phyloP scores from a whole-genome alignment of 2,797 vertebrate species.

The Myotis daubentonii region DNA sequence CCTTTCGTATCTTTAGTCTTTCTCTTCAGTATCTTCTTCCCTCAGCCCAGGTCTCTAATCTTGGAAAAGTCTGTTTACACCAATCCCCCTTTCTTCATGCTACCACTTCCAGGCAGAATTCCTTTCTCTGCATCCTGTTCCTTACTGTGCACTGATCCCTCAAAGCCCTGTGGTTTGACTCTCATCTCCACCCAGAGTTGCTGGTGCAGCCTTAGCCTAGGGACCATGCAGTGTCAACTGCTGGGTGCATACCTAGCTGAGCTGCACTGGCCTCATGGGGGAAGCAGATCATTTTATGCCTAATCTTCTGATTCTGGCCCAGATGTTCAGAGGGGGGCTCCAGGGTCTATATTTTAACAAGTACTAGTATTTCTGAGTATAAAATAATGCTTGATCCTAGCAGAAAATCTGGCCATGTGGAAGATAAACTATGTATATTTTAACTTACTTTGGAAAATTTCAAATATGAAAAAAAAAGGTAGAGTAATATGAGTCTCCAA shows the following conservation, averaged over 20 bases:
- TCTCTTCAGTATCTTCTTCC: not conserved
- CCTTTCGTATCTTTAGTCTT: not conserved
- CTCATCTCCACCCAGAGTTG: not conserved
- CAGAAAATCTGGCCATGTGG: not conserved
- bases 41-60: not conserved
- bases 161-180: not conserved
- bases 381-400: not conserved
- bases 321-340: not conserved
- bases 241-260: not conserved
- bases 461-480: not conserved
- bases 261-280: not conserved
- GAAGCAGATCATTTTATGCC: too few relatives aligned
- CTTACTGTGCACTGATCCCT: not conserved
- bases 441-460: not conserved
- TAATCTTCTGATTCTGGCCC: not conserved
- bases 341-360: not conserved
- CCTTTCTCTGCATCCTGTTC: not conserved
- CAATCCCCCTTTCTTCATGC: not conserved
- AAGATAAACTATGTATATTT: not conserved
- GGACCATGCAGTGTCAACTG: not conserved
- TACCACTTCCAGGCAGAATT: not conserved
- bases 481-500: not conserved
- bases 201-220: not conserved
- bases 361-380: not conserved
- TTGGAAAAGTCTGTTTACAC: not conserved